Evolutionary conservation across 2,797 vertebrate species (phyloP).

Genomic region (Bradypus variegatus): DNA sequence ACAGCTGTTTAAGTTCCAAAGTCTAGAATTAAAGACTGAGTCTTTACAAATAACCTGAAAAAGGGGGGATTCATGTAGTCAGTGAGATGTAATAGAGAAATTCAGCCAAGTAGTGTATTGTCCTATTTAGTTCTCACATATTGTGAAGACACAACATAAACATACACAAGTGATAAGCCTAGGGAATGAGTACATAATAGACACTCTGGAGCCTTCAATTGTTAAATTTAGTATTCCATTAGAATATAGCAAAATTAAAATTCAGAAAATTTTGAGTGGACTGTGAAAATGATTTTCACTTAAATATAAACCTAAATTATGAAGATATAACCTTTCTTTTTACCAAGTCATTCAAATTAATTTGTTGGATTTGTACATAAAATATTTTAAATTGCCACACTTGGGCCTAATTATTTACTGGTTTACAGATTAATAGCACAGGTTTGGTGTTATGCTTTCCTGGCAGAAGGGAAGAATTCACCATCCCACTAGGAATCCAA

Average conservation of each 20-base stretch:
- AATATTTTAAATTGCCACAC: not conserved
- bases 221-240: not conserved
- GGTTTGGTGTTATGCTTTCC: not conserved
- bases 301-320: not conserved
- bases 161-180: not conserved
- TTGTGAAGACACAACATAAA: not conserved
- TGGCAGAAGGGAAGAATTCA: not conserved
- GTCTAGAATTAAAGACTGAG: not conserved
- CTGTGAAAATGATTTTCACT: not conserved
- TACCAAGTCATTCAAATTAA: not conserved
- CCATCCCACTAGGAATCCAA: not conserved
- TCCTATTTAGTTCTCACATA: not conserved
- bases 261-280: not conserved
- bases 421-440: not conserved
- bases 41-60: not conserved
- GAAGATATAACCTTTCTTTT: not conserved
- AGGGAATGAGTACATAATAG: not conserved
- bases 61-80: not conserved
- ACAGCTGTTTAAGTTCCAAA: not conserved
- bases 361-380: not conserved
- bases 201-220: not conserved
- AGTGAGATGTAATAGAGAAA: not conserved
- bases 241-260: not conserved
- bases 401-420: slow-evolving; percentile 27
- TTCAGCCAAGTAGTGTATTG: not conserved